A percentile compares a stretch with the other conserved stretches of the same genome.
These are phyloP conservation scores for Papilio polyxenes DNA, from an alignment of 1,140 invertebrate species.

Conservation along the genomic window DNA sequence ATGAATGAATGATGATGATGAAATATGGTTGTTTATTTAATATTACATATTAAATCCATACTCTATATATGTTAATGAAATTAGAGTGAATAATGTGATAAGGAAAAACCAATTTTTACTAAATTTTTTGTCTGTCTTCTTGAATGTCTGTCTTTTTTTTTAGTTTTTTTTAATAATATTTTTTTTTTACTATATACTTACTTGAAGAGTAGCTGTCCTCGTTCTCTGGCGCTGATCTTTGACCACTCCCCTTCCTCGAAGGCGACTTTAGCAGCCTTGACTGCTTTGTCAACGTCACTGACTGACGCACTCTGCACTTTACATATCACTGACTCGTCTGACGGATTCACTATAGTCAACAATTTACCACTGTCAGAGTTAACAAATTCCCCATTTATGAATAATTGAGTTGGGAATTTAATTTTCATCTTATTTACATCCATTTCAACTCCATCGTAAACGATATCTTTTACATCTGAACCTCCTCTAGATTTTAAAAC, in stretches of 20 bases:
- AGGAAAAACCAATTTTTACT: too few relatives aligned
- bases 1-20: too few relatives aligned
- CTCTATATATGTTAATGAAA: too few relatives aligned
- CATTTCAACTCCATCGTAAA: slow-evolving; percentile 88
- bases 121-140: too few relatives aligned
- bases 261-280: slow-evolving; percentile 91
- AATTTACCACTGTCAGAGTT: slow-evolving; percentile 86
- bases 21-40: too few relatives aligned
- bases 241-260: slow-evolving; percentile 94
- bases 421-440: slow-evolving; percentile 92
- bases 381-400: slow-evolving; percentile 95
- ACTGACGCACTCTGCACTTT: slow-evolving; percentile 88
- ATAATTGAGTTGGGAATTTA: slow-evolving; percentile 92
- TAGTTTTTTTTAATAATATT: too few relatives aligned
- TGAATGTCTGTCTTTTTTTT: too few relatives aligned
- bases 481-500: slow-evolving; percentile 85
- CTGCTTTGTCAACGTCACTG: slow-evolving; percentile 93
- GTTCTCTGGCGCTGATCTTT: slow-evolving; percentile 92
- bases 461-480: slow-evolving; percentile 76
- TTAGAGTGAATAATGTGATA: too few relatives aligned
- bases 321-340: slow-evolving; percentile 91
- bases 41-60: too few relatives aligned
- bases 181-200: too few relatives aligned
- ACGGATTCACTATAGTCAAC: slow-evolving; percentile 90
- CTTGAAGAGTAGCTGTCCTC: slow-evolving; percentile 88